phyloP scores from a whole-genome alignment of 1,140 invertebrate species.

The Scaptomyza hsui region DNA sequence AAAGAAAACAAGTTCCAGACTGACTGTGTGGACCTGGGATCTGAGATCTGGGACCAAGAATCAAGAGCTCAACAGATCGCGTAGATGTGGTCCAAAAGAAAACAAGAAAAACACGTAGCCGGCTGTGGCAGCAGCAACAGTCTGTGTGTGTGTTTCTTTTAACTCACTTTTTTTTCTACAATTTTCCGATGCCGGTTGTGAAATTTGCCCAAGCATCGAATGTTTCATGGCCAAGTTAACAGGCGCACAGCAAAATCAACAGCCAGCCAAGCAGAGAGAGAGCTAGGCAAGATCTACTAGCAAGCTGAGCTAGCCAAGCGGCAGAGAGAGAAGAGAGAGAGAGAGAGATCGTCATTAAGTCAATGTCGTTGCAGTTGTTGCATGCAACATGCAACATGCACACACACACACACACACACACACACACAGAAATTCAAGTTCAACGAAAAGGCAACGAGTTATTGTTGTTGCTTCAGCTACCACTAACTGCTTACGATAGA shows the following conservation, averaged over 20 bases:
- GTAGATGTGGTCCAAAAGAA: conserved; percentile 65
- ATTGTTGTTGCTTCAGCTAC: conserved; percentile 51
- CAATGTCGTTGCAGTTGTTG: conserved; percentile 50
- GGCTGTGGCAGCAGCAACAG: not conserved
- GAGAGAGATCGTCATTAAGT: conserved; percentile 68
- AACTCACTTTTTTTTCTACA: conserved; percentile 70
- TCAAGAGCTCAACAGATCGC: conserved; percentile 55
- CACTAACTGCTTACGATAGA: conserved; percentile 42
- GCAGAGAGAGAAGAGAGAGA: conserved; percentile 12
- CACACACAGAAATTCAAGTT: conserved; percentile 67
- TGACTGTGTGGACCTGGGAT: not conserved
- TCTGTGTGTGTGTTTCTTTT: conserved; percentile 19
- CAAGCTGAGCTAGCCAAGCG: conserved; percentile 16
- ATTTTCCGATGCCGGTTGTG: conserved; percentile 71
- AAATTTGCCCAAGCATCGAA: conserved; percentile 71
- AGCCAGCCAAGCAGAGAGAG: conserved; percentile 36
- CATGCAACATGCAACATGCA: conserved; percentile 67
- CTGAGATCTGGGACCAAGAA: conserved; percentile 31
- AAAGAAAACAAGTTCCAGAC: conserved; percentile 61
- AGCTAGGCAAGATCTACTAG: conserved; percentile 51
- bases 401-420: too few species aligned
- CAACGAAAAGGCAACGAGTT: conserved; percentile 69
- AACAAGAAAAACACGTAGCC: conserved; percentile 77
- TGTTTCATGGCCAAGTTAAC: conserved; percentile 82
- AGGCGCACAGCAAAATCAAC: conserved; percentile 64